Evolutionary conservation across 2,797 vertebrate species (phyloP).

Genomic region (Neomorphus geoffroyi): DNA sequence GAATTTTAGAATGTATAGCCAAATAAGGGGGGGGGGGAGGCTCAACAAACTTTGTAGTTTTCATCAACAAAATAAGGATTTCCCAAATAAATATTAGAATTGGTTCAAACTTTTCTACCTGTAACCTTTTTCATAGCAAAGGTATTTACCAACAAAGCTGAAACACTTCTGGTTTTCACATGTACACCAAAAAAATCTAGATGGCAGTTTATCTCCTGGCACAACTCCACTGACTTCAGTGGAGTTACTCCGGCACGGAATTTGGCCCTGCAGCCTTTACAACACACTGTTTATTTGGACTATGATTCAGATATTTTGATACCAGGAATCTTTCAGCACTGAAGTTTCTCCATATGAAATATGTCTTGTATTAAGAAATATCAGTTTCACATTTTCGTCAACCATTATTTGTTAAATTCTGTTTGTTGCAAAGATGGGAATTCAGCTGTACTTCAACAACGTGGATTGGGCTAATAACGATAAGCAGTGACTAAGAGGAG

Average conservation of each 20-base stretch:
- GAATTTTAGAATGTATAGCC: accelerated
- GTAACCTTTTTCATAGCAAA: not conserved
- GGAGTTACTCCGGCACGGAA: conserved; percentile 54
- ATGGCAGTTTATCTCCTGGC: conserved; percentile 58
- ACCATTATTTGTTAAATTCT: conserved; percentile 66
- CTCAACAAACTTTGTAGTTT: not conserved
- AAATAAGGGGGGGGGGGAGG: not conserved
- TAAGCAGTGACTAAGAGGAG: conserved; percentile 45
- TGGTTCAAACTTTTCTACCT: not conserved
- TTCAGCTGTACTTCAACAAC: conserved; percentile 59
- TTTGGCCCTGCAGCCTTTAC: conserved; percentile 52
- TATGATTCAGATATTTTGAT: conserved; percentile 52
- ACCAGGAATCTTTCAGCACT: conserved; percentile 40
- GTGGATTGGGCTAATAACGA: not conserved
- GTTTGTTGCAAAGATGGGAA: conserved; percentile 64
- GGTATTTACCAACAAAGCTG: not conserved
- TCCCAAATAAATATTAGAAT: not conserved
- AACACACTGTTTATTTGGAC: conserved; percentile 45
- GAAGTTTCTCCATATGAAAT: conserved; percentile 63
- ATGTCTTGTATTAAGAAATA: conserved; percentile 76
- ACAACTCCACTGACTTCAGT: conserved; percentile 13
- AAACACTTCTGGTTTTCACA: not conserved
- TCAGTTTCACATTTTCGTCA: conserved; percentile 72
- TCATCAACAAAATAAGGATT: not conserved
- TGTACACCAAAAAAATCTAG: not conserved